A percentile compares a stretch with the other conserved stretches of the same genome.
phyloP scores from a whole-genome alignment of 2,797 vertebrate species.

The Triplophysa bombifrons region DNA sequence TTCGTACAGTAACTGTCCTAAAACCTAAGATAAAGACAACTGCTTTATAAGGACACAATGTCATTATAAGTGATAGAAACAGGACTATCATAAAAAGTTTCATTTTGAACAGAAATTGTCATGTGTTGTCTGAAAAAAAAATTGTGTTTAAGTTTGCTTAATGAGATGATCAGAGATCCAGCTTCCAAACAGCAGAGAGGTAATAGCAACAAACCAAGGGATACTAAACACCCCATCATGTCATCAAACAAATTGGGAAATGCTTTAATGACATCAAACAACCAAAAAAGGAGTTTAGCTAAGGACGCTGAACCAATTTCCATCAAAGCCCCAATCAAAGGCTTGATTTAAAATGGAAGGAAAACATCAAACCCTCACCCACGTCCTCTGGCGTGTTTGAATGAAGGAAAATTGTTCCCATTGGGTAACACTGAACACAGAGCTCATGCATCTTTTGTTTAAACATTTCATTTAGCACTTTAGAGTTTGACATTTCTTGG shows the following conservation, averaged over 20 bases:
- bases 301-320: neutral
- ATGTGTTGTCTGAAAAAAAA: neutral
- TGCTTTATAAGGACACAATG: neutral
- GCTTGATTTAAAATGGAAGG: neutral
- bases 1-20: constrained; percentile 78
- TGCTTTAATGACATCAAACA: constrained; percentile 11
- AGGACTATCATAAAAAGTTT: neutral
- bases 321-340: constrained; percentile 7
- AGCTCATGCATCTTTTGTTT: neutral
- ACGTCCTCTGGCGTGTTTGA: neutral
- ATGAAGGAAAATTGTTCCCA: neutral
- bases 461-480: neutral
- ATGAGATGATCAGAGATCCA: constrained; percentile 85
- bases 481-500: neutral
- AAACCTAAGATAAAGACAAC: constrained; percentile 67
- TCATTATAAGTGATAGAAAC: too few species aligned
- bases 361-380: neutral
- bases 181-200: constrained; percentile 79
- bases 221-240: constrained; percentile 92
- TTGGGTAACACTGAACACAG: neutral
- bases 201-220: constrained; percentile 88
- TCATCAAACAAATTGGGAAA: constrained; percentile 3
- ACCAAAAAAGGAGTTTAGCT: neutral
- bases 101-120: neutral
- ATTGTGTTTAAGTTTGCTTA: constrained; percentile 73